Evolutionary conservation across 2,113 vertebrate species (phyloP).

Genomic region (Heterotis niloticus): DNA sequence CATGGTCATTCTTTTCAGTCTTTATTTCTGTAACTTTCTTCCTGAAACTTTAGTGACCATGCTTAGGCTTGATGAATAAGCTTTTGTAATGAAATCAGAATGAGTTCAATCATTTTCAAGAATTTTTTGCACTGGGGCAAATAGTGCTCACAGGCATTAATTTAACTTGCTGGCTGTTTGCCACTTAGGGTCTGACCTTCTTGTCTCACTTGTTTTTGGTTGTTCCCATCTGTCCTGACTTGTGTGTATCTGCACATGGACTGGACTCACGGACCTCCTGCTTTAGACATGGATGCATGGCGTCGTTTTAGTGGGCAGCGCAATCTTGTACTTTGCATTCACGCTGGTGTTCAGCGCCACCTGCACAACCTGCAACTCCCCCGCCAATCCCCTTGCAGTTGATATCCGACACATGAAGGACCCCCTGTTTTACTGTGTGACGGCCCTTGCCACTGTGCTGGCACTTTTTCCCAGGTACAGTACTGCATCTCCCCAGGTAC

Average conservation of each 20-base stretch:
- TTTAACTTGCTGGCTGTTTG: not conserved
- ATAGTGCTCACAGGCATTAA: not conserved
- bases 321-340: constrained; percentile 71
- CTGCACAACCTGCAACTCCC: constrained; percentile 73
- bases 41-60: too few relatives aligned
- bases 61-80: too few relatives aligned
- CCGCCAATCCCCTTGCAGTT: constrained; percentile 75
- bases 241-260: too few relatives aligned
- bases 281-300: constrained; percentile 80
- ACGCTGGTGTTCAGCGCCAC: constrained; percentile 65
- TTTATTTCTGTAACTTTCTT: too few relatives aligned
- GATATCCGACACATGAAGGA: constrained; percentile 71
- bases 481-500: not conserved
- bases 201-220: not conserved
- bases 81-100: too few relatives aligned
- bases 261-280: too few relatives aligned
- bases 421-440: constrained; percentile 77
- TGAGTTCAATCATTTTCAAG: too few relatives aligned
- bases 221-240: constrained; percentile 34
- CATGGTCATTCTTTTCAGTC: not conserved
- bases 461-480: constrained; percentile 83
- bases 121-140: too few relatives aligned
- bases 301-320: constrained; percentile 64
- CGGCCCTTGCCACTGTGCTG: constrained; percentile 64
- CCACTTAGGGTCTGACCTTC: too few relatives aligned